Evolutionary conservation across 1,140 invertebrate genomes (phyloP), one percentile per base, ranked within the genome.

Genomic region (Drosophila sucinea): DNA sequence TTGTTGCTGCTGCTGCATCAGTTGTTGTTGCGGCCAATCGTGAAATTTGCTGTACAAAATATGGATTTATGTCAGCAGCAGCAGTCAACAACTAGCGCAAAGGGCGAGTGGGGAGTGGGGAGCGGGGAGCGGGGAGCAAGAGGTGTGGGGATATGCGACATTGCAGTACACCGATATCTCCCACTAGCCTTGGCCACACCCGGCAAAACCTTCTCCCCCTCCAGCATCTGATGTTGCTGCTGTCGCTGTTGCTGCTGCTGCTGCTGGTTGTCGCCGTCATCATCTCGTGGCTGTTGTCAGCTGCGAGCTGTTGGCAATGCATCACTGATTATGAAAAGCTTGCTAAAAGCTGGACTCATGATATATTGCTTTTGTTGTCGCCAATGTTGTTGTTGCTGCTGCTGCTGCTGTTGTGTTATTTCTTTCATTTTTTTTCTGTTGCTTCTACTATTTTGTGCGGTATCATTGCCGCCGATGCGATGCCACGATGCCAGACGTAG

Each of bases 281-380:
- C 29, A 73, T 72, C 77, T 73, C 70, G 54, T 89, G 65, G 73
- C 70, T 73, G 75, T 66, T 79, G 76, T 72, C 62, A 73, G 70
- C 75, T 78, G 75, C 66, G 70, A 69, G 70, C 80, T 89, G 84
- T 69, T 87, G 73, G 84, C 84, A 89, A 87, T 87, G 84, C 84
- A 87, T 89, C 84, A 87, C 84, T 87, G 80, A 89, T 87, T 87
- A 89, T 87, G 84, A 87, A 87, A 87, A 87, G 84, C 84, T 87
- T 73, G 84, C 84, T 87, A 89, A 87, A 87, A 87, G 84, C 84
- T 87, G 84, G 84, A 87, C 84, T 74, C 68, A 60, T 89, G 84
- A 87, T 86, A 89, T 87, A 87, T 89, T 83, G 84, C 83, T 71
- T 73, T 83, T 78, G 75, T 79, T 79, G 75, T 63, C 38, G 56